phyloP scores from a whole-genome alignment of 1,140 invertebrate species.

The Lucilia cuprina region DNA sequence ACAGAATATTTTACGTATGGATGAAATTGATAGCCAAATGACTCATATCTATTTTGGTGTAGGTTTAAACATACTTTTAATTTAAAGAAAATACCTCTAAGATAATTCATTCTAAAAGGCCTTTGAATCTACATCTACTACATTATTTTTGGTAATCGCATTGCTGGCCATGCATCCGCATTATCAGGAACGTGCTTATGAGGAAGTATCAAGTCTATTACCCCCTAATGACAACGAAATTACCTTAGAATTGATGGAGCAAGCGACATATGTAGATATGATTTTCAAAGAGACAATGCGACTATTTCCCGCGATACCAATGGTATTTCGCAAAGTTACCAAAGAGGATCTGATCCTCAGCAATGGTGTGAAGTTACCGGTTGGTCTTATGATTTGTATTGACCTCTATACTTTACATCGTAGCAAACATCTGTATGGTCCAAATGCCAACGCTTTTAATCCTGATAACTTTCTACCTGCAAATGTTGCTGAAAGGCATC shows the following conservation, averaged over 20 bases:
- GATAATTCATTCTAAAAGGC: slow-evolving; percentile 26
- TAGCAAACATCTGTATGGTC: slow-evolving; percentile 50
- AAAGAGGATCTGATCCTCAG: slow-evolving; percentile 15
- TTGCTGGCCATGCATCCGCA: slow-evolving; percentile 54
- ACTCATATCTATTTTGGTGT: no score
- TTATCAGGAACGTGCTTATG: slow-evolving; percentile 65
- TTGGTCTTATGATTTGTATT: slow-evolving; percentile 46
- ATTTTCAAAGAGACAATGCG: slow-evolving; percentile 71
- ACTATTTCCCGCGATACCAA: slow-evolving; percentile 48
- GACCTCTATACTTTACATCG: slow-evolving; percentile 52
- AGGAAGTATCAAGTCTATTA: slow-evolving; percentile 69
- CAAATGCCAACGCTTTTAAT: slow-evolving; percentile 52
- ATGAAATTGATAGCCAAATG: neutral
- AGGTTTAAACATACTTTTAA: no score
- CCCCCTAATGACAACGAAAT: slow-evolving; percentile 59
- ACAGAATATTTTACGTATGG: neutral
- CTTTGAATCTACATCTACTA: slow-evolving; percentile 54
- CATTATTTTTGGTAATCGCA: slow-evolving; percentile 44
- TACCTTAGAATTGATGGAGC: slow-evolving; percentile 65
- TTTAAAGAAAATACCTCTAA: no score
- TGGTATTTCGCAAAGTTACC: slow-evolving; percentile 31
- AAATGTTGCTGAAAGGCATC: slow-evolving; percentile 48
- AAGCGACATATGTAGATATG: slow-evolving; percentile 71
- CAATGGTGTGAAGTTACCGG: slow-evolving; percentile 47
- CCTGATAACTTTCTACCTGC: slow-evolving; percentile 55